Base-by-base conservation (phyloP, 2,888 invertebrate species). In the Apodemia mormo region DNA sequence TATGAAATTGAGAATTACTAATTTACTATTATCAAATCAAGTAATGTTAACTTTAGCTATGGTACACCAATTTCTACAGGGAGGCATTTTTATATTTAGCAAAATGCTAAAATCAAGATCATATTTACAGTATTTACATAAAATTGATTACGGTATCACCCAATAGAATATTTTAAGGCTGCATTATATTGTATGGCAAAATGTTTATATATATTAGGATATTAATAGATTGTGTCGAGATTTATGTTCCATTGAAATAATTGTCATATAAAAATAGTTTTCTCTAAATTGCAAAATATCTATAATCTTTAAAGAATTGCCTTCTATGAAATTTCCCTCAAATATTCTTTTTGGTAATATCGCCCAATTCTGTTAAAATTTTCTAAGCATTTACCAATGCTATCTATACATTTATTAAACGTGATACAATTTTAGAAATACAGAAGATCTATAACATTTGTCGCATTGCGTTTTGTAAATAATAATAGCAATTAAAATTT, bases 81-180 rank as follows among this genome's bases (percentile, higher is more conserved):
- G 56, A 58, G 56, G 56, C 12, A 12, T 61, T 61, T 22, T 61
- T 4, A 58, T 29, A 1, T 58, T 29, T 58, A 30, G 29, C 58
- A 58, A 3, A 30, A 58, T 10, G 58, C 58, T 58, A 58, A 29
- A 58, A 56, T n/a, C 56, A 56, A 58, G 9, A 29, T 30, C 29
- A 58, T 58, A 58, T 58, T 22, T 58, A 58, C 58, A 58, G 29
- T 58, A 30, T 58, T 58, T 58, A 30, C 58, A 58, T 58, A 29
- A 30, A 58, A 58, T 30, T 30, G 29, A 30, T 58, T 1, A 29
- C 2, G 30, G 8, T 56, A 56, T 56, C 8, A 56, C 56, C 56
- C 10, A 56, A 56, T 56, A 30, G 58, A 58, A 58, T 58, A 30
- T 58, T 45, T 45, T 45, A 30, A 10, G 1, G 10, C 29, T n/a